Evolutionary conservation across 2,888 invertebrate genomes (phyloP).

Genomic region (Drosophila neotestacea): DNA sequence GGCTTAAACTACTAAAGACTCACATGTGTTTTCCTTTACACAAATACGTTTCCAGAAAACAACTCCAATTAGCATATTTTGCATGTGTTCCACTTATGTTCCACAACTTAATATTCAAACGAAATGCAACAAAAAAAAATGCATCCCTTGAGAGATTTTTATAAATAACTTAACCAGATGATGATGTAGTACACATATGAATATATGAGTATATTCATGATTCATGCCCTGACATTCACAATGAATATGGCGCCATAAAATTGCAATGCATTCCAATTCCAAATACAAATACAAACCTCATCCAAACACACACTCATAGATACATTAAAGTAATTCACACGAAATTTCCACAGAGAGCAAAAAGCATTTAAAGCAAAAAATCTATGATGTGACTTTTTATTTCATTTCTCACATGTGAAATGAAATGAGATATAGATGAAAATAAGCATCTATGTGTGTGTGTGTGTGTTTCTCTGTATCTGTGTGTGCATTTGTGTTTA

Average conservation of each 20-base stretch:
- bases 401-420: constrained; percentile 38
- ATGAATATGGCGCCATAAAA: constrained; percentile 50
- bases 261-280: constrained; percentile 32
- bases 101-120: constrained; percentile 14
- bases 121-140: not conserved
- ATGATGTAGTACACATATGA: constrained; percentile 2
- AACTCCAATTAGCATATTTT: not conserved
- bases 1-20: not conserved
- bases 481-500: constrained; percentile 39
- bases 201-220: constrained; percentile 16
- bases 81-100: constrained; percentile 19
- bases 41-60: not conserved
- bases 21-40: not conserved
- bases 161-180: constrained; percentile 20
- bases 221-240: constrained; percentile 46
- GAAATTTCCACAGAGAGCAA: constrained; percentile 28
- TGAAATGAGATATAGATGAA: constrained; percentile 34
- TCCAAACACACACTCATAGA: constrained; percentile 3
- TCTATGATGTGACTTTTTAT: constrained; percentile 38
- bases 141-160: constrained; percentile 10
- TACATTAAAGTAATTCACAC: constrained; percentile 34
- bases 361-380: constrained; percentile 31
- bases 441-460: constrained; percentile 8
- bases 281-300: constrained; percentile 34
- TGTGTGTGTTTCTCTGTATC: not conserved